Evolutionary conservation across 1,140 invertebrate genomes (phyloP).

Genomic region (Micrasema longulum): DNA sequence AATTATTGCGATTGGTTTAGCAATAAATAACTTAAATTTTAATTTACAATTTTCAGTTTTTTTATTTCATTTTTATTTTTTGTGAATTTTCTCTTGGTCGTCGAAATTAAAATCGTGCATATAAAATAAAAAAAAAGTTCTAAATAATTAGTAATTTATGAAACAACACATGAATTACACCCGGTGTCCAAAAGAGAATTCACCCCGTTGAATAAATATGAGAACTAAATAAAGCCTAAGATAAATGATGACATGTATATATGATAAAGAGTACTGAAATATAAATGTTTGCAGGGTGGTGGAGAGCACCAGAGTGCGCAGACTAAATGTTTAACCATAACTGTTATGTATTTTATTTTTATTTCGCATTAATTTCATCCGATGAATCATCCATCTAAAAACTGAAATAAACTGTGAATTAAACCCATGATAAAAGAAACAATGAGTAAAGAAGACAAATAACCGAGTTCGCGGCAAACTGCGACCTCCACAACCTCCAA

Average conservation of each 20-base stretch:
- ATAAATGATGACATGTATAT: conserved; percentile 46
- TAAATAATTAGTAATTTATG: neutral
- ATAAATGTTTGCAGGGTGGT: conserved; percentile 53
- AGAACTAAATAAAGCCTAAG: conserved; percentile 20
- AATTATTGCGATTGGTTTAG: conserved; percentile 5
- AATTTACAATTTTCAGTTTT: conserved; percentile 1
- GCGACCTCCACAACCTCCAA: conserved; percentile 53
- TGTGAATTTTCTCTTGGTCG: conserved; percentile 9
- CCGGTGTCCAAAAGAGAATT: conserved; percentile 19
- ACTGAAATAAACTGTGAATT: conserved; percentile 42
- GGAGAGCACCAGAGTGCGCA: conserved; percentile 49
- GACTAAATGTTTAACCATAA: conserved; percentile 35
- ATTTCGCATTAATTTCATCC: conserved; percentile 34
- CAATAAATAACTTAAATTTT: conserved; percentile 14
- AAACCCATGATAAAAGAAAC: conserved; percentile 47
- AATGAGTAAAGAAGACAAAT: conserved; percentile 53
- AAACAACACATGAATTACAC: too few species aligned
- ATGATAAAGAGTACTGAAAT: conserved; percentile 46
- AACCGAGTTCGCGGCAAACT: conserved; percentile 50
- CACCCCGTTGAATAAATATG: neutral
- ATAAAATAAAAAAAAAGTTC: too few species aligned
- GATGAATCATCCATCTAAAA: conserved; percentile 46
- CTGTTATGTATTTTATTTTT: conserved; percentile 33
- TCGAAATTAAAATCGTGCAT: neutral
- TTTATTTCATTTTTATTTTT: neutral